Base-by-base conservation (phyloP, 92 coral and sea anemone genomes). In the Porites rus region DNA sequence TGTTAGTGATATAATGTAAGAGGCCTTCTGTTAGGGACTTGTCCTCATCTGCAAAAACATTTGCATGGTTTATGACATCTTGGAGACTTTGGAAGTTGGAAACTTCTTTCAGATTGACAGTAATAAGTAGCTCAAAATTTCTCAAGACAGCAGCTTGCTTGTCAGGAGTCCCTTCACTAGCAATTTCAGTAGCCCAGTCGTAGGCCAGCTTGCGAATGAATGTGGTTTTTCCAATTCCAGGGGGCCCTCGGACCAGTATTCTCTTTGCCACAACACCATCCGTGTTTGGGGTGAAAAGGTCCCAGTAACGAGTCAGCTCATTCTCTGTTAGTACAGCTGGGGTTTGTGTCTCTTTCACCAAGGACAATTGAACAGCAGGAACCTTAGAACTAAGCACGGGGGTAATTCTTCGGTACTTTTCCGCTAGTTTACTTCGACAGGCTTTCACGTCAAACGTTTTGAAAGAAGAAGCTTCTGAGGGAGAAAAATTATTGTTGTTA, bases 221-320 rank as follows among this genome's bases (percentile, higher is more conserved):
- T 24, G 76, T 80, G 10, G 76, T 62, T n/a, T 80, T 80, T 19
- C 85, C 85, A 19, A 80, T 66, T 60, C 85, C 85, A 65, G 85
- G 53, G 11, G 8, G 22, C 12, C 85, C 85, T 67, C 67, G 75
- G 18, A 80, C 76, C 1, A 80, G 76, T 12, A 80, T 80, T 14
- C 85, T 69, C 18, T 51, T 80, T 43, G 76, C 38, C 19, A 21
- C 20, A 22, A 20, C 20, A 62, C 28, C 25, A 51, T 70, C 43
- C 71, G 7, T 80, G 10, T 56, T 53, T 51, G 51, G 25, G 14
- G 61, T 1, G 74, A 80, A 80, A 56, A 80, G 38, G 14, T 69
- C 74, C 58, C 53, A 65, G 75, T 80, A 80, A 59, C 51, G 51
- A 10, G 28, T 16, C 54, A 80, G 74, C 24, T 28, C 58, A 6